Conservation (phyloP, 2,113 vertebrate species). For the Picathartes gymnocephalus region DNA sequence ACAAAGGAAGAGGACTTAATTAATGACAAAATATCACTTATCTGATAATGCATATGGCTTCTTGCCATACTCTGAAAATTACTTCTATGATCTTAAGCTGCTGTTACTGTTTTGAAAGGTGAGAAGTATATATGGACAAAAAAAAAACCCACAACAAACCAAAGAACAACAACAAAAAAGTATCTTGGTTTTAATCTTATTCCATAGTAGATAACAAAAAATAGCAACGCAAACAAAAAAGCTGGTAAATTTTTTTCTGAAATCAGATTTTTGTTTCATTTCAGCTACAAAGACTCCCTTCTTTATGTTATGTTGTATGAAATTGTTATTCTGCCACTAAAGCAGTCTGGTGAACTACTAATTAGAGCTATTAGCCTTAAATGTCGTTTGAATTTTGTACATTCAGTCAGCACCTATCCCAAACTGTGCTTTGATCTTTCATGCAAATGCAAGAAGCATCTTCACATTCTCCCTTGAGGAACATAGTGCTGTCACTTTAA, state of each 20-base stretch:
- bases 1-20: neutral
- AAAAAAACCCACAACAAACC: neutral
- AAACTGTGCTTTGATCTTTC: conserved; percentile 25
- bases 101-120: neutral
- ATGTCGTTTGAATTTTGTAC: conserved; percentile 17
- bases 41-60: neutral
- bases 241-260: neutral
- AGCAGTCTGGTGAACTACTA: neutral
- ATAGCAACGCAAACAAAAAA: neutral
- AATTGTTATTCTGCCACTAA: neutral
- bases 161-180: neutral
- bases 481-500: neutral
- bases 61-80: neutral
- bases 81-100: neutral
- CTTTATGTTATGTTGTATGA: neutral
- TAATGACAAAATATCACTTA: neutral
- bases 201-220: neutral
- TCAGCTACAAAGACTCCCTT: neutral
- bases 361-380: conserved; percentile 27
- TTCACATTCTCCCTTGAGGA: neutral
- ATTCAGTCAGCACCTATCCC: neutral
- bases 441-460: conserved; percentile 14
- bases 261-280: neutral
- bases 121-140: neutral
- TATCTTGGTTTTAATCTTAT: neutral